These are phyloP conservation scores for Limnodromus scolopaceus DNA, from an alignment of 2,797 vertebrate genomes.

Conservation along the genomic window DNA sequence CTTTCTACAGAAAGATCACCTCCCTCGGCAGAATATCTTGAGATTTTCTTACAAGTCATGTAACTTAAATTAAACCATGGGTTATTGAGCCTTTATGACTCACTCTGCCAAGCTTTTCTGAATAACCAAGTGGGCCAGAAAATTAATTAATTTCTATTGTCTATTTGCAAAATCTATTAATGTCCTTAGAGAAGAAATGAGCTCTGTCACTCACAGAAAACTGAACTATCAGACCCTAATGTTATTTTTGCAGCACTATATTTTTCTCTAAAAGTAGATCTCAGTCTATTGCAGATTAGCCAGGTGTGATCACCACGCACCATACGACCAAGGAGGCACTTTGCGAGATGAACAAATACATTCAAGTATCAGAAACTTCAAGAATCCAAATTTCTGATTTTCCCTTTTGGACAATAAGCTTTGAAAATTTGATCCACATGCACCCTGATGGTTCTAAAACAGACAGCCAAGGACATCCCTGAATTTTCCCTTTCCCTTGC, in stretches of 20 bases:
- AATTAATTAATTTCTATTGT: slow-evolving; percentile 45
- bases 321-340: neutral
- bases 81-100: slow-evolving; percentile 21
- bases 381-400: neutral
- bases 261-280: neutral
- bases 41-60: neutral
- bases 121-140: slow-evolving; percentile 22
- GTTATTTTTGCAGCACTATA: neutral
- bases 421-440: neutral
- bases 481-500: neutral
- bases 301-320: neutral
- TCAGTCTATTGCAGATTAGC: neutral
- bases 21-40: neutral
- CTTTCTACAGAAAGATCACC: neutral
- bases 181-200: slow-evolving; percentile 3
- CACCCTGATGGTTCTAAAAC: neutral
- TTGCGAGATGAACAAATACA: neutral
- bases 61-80: slow-evolving; percentile 15
- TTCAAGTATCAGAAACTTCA: neutral
- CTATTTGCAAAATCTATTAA: slow-evolving; percentile 25
- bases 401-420: neutral
- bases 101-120: neutral
- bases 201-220: slow-evolving; percentile 6
- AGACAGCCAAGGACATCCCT: neutral
- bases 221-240: neutral